phyloP scores from a whole-genome alignment of 2,888 invertebrate species.

The Anodontia alba region DNA sequence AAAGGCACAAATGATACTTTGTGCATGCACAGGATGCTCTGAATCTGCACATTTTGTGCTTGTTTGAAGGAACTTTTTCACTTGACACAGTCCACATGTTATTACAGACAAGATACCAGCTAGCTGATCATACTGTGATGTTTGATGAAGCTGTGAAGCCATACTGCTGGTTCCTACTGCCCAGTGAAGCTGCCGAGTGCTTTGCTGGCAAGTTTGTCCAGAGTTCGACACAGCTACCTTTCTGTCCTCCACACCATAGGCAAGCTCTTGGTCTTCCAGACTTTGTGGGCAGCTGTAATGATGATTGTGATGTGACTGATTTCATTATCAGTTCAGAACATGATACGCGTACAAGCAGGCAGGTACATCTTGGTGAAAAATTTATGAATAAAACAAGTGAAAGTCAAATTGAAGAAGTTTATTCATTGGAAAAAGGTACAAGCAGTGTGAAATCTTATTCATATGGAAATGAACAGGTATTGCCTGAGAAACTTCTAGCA shows the following conservation, averaged over 20 bases:
- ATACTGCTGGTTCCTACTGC: conserved; percentile 95
- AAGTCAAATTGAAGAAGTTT: too few species aligned
- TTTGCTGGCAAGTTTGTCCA: conserved; percentile 75
- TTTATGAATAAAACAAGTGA: not conserved
- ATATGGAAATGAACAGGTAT: too few species aligned
- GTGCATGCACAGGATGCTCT: too few species aligned
- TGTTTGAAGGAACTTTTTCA: too few species aligned
- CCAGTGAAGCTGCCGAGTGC: conserved; percentile 91
- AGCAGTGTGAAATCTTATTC: too few species aligned
- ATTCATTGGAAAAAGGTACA: too few species aligned
- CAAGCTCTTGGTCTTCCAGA: conserved; percentile 51
- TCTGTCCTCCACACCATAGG: conserved; percentile 67
- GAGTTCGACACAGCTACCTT: conserved; percentile 57
- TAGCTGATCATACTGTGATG: conserved; percentile 90
- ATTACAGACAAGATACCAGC: conserved; percentile 58
- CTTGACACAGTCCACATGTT: too few species aligned
- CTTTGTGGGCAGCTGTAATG: conserved; percentile 30
- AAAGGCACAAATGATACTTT: too few species aligned
- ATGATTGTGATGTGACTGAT: conserved; percentile 2
- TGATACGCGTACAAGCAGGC: not conserved
- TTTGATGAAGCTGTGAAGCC: conserved; percentile 90
- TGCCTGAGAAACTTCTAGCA: too few species aligned
- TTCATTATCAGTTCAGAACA: not conserved
- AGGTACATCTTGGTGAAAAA: not conserved
- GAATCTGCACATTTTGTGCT: too few species aligned